Evolutionary conservation across 2,113 vertebrate species (phyloP).

Genomic region (Chamaetylas fuelleborni): DNA sequence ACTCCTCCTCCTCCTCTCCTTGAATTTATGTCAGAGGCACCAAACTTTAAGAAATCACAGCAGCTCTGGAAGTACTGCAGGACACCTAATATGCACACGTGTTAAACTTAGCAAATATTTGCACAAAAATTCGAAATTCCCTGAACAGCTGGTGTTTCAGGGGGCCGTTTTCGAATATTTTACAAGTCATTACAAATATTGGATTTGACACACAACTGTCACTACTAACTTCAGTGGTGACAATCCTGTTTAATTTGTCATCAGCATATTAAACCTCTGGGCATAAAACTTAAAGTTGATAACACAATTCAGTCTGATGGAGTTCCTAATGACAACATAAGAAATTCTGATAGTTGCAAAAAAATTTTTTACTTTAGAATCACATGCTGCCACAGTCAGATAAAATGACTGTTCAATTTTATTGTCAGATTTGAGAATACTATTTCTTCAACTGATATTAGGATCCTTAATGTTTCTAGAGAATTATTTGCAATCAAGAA

Average conservation of each 20-base stretch:
- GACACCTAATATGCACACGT: accelerated
- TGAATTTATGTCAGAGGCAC: not conserved
- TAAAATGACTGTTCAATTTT: not conserved
- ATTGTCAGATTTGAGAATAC: not conserved
- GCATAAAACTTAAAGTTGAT: not conserved
- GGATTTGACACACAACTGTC: not conserved
- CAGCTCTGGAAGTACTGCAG: not conserved
- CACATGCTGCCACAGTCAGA: not conserved
- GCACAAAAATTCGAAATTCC: not conserved
- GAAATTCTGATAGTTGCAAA: not conserved
- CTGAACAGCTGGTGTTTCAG: not conserved
- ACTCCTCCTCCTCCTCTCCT: too few species aligned
- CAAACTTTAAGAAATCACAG: not conserved
- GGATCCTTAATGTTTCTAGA: not conserved
- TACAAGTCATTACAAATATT: not conserved
- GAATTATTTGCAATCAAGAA: not conserved
- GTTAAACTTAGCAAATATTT: not conserved
- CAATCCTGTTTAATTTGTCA: not conserved
- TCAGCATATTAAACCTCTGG: not conserved
- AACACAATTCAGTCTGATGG: not conserved
- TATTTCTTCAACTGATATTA: not conserved
- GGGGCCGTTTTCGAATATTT: not conserved
- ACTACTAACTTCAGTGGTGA: not conserved
- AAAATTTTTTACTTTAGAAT: not conserved
- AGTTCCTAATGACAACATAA: not conserved